Conservation (phyloP, 2,113 vertebrate species). For the Shinisaurus crocodilurus region DNA sequence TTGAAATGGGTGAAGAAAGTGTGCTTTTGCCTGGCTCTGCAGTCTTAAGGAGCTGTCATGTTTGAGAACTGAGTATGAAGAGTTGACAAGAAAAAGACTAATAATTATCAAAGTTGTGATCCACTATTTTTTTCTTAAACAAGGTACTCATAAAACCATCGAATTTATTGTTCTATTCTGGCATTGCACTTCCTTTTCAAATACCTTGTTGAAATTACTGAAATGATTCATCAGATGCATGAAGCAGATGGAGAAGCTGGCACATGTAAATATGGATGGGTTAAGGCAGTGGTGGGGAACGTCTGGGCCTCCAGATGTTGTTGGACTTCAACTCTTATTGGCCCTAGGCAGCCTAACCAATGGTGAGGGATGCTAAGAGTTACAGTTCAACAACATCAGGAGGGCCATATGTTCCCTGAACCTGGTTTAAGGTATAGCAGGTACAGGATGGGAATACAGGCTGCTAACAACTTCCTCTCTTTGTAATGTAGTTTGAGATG, state of each 20-base stretch:
- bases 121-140: background rate
- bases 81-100: slow-evolving; percentile 11
- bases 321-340: background rate
- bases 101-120: background rate
- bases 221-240: background rate
- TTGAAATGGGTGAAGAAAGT: background rate
- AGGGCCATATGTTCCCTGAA: no score
- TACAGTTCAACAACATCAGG: background rate
- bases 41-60: background rate
- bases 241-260: background rate
- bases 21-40: background rate
- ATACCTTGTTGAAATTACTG: background rate
- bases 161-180: background rate
- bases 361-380: background rate
- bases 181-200: background rate
- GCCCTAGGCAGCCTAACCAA: background rate
- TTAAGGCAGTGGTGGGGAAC: background rate
- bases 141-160: background rate
- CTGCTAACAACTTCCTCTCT: background rate
- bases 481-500: background rate
- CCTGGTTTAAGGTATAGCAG: background rate
- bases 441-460: background rate
- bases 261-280: background rate
- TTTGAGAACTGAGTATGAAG: background rate
- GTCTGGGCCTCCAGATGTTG: background rate